Evolutionary conservation across 2,888 invertebrate genomes (phyloP).

Genomic region (Drosophila neoperkinsi): DNA sequence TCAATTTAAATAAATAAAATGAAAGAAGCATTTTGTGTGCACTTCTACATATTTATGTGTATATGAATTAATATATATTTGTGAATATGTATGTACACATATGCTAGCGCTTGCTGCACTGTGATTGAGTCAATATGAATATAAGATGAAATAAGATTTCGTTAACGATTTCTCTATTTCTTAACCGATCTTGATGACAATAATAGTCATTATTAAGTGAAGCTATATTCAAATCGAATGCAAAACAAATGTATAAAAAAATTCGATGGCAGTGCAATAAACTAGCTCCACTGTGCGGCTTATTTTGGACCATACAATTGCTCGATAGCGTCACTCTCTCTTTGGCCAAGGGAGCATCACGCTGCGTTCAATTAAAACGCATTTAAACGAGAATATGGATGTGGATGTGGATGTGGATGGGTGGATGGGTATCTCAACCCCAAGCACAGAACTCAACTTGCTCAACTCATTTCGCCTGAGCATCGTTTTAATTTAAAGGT

Average conservation of each 20-base stretch:
- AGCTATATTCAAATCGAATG: background rate
- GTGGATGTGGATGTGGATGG: background rate
- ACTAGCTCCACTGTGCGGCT: constrained; percentile 1
- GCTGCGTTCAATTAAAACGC: constrained; percentile 81
- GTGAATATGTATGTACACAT: background rate
- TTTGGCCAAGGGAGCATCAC: constrained; percentile 32
- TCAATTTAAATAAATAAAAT: background rate
- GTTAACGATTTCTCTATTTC: background rate
- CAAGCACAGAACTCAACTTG: constrained; percentile 27
- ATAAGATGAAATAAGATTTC: background rate
- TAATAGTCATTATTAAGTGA: background rate
- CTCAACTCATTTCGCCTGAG: constrained; percentile 71
- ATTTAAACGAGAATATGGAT: constrained; percentile 65
- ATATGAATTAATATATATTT: background rate
- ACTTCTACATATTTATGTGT: background rate
- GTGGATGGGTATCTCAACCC: constrained; percentile 19
- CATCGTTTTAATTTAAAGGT: constrained; percentile 84
- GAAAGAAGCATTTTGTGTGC: background rate
- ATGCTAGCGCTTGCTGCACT: background rate
- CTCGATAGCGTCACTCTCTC: constrained; percentile 14
- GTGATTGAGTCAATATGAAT: background rate
- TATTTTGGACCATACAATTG: background rate
- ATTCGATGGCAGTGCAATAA: background rate
- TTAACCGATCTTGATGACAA: background rate
- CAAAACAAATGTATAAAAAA: background rate